A percentile compares a stretch with the other conserved stretches of the same genome.
These are phyloP conservation scores for Papilio helenus DNA, from an alignment of 1,140 invertebrate species.

Conservation along the genomic window DNA sequence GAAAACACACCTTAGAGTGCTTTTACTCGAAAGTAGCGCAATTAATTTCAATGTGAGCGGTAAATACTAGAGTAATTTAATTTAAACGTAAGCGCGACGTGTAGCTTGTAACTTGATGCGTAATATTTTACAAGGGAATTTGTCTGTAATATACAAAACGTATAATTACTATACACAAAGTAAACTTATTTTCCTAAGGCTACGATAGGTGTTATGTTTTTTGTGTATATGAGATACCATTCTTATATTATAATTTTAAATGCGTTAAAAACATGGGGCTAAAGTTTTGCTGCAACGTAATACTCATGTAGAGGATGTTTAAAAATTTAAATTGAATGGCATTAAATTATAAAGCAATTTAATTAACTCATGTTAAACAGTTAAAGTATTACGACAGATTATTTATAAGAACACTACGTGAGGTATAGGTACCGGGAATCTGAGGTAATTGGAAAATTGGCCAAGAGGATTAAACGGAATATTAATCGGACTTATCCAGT, in stretches of 20 bases:
- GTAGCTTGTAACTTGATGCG: background rate
- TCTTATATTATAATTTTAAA: too few relatives aligned
- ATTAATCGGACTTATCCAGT: background rate
- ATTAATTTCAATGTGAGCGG: constrained; percentile 3
- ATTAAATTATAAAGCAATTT: background rate
- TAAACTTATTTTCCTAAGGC: too few relatives aligned
- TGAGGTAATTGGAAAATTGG: constrained; percentile 18
- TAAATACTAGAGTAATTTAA: constrained; percentile 1
- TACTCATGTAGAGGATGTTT: too few relatives aligned
- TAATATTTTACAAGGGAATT: background rate
- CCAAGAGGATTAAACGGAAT: background rate
- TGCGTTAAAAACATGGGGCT: too few relatives aligned
- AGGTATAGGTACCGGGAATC: background rate
- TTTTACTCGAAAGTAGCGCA: background rate
- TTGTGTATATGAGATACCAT: too few relatives aligned
- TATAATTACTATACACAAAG: background rate
- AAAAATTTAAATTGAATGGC: too few relatives aligned
- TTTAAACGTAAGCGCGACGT: background rate
- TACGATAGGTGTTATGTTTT: too few relatives aligned
- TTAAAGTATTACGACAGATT: background rate
- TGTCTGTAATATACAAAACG: background rate
- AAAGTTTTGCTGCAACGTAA: too few relatives aligned
- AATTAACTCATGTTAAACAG: too few relatives aligned
- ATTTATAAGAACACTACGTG: background rate
- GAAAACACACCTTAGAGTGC: background rate